Base-by-base conservation (phyloP, 2,888 invertebrate species). In the Drosophila barbarae region DNA sequence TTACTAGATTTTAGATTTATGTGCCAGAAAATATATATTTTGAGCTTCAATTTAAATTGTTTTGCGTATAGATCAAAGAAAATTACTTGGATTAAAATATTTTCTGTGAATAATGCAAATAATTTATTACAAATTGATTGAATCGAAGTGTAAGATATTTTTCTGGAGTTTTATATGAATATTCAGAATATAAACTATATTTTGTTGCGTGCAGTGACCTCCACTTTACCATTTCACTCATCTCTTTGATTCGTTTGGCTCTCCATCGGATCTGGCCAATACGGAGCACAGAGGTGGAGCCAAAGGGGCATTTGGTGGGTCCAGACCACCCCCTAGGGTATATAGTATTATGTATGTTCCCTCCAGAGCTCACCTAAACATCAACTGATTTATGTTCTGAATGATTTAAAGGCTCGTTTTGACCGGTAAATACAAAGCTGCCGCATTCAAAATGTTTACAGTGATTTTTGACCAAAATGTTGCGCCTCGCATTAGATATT, bases 241-340 rank as follows among this genome's bases (percentile, higher is more conserved):
- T 36, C 18, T 30, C 44, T 59, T 75, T 46, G 28, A 58, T 54
- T 74, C 63, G 36, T 5, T 15, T 7, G 12, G 26, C 12, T 32
- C 5, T 52, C 35, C 35, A 23, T 57, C 55, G 23, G 35, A 34
- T 7, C 7, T 38, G 28, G 3, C 8, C 9, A 35, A 52, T 18
- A 47, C 21, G 12, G 35, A 44, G 30, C 10, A n/a, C 59, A 61
- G 59, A 23, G 46, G 44, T 30, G 35, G 23, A n/a, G 30, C 9
- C 23, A 23, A 18, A 10, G 61, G 34, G 63, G 63, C 15, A 35
- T 32, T 36, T 6, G 15, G 8, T 46, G 30, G 28, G 32, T 30
- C n/a, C 21, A 30, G n/a, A 44, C 44, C 44, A 30, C 12, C 44
- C 28, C 15, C 44, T n/a, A 30, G 46, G 9, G 15, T 36, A 18